Percentiles rank a stretch among this genome's conserved stretches.
phyloP scores from a whole-genome alignment of 2,888 invertebrate species.

The Plebejus anna region DNA sequence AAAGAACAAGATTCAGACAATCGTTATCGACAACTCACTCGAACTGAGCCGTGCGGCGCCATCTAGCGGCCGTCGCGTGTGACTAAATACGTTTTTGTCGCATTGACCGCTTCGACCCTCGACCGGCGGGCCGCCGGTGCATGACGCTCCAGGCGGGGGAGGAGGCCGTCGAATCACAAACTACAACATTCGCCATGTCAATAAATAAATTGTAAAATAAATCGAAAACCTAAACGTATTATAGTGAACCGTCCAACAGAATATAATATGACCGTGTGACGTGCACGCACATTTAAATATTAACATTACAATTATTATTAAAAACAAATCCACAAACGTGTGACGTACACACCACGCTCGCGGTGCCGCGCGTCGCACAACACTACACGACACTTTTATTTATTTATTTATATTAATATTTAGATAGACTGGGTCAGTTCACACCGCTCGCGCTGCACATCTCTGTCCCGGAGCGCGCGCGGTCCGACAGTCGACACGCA shows the following conservation, averaged over 20 bases:
- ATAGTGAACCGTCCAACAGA: background rate
- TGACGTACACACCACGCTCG: background rate
- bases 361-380: background rate
- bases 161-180: background rate
- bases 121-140: background rate
- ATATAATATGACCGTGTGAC: background rate
- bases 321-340: background rate
- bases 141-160: background rate
- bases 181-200: slow-evolving; percentile 6
- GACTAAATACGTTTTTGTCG: background rate
- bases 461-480: background rate
- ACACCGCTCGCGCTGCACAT: background rate
- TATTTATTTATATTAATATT: background rate
- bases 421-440: background rate
- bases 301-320: slow-evolving; percentile 7
- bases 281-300: background rate
- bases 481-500: slow-evolving; percentile 21
- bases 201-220: slow-evolving; percentile 27
- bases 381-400: background rate
- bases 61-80: background rate
- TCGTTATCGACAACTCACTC: background rate
- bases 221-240: slow-evolving; percentile 13
- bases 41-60: background rate
- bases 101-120: background rate
- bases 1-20: background rate